Percentiles rank a stretch among this genome's conserved stretches.
phyloP scores from a whole-genome alignment of 2,797 vertebrate species.

The Simalia tracyae region DNA sequence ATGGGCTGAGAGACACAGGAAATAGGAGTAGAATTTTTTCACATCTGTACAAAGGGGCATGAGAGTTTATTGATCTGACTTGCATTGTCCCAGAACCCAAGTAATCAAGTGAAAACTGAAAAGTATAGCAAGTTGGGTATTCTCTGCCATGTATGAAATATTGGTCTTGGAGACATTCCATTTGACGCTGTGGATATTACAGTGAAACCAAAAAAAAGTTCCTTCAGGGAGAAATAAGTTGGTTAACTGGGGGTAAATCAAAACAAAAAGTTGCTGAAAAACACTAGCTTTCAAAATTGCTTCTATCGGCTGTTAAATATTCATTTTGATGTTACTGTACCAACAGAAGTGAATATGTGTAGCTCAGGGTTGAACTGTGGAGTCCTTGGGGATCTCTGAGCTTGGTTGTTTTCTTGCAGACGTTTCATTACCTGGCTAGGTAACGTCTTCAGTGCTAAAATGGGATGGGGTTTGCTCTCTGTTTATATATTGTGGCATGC shows the following conservation, averaged over 20 bases:
- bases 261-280: slow-evolving; percentile 17
- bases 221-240: not conserved
- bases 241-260: slow-evolving; percentile 1
- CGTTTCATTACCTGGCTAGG: too few relatives aligned
- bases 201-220: slow-evolving; percentile 7
- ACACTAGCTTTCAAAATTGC: slow-evolving; percentile 19
- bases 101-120: slow-evolving; percentile 23
- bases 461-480: too few relatives aligned
- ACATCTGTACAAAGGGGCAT: slow-evolving; percentile 33
- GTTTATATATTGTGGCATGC: too few relatives aligned
- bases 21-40: slow-evolving; percentile 15
- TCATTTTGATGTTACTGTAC: not conserved
- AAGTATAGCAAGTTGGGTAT: slow-evolving; percentile 6
- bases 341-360: too few relatives aligned
- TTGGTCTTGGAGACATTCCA: not conserved
- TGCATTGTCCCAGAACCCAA: slow-evolving; percentile 14
- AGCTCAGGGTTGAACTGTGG: too few relatives aligned
- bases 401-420: too few relatives aligned
- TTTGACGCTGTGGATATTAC: slow-evolving; percentile 2
- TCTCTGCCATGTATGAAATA: slow-evolving; percentile 2
- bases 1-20: not conserved
- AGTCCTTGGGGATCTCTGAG: too few relatives aligned
- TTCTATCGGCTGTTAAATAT: not conserved
- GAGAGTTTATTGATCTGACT: slow-evolving; percentile 27
- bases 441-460: too few relatives aligned